Base-by-base conservation (phyloP, 2,113 vertebrate species). In the Chaetorhynchus papuensis region DNA sequence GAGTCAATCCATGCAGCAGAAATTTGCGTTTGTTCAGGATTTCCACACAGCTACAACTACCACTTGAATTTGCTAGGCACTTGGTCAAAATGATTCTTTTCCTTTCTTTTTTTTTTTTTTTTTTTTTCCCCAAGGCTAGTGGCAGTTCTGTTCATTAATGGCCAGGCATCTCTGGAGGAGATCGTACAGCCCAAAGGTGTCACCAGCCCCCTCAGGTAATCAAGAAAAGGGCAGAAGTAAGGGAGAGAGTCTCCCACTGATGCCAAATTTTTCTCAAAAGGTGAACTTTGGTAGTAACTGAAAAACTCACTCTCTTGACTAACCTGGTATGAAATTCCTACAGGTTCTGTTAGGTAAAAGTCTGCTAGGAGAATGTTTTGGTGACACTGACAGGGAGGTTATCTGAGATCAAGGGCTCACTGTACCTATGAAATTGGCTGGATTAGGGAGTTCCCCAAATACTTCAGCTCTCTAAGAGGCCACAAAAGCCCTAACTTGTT, bases 101-200 rank as follows among this genome's bases (percentile, higher is more conserved):
- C 4, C 24, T 30, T 63, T 69, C 2, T 26, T 26, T 19, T 39
- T 28, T 12, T 7, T 26, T 19, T 44, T 28, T 12, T 9, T 24
- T 37, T 11, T n/a, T 8, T 33, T 26, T 9, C 0, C 0, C 42
- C 33, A 42, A 64, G 21, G 20, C 2, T 7, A 24, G 5, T 52
- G 20, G 13, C 27, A 33, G 7, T 39, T 47, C 35, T 85, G 4
- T 53, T 56, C 54, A 18, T 41, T 54, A 33, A 35, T 69, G 33
- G 19, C 14, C n/a, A 57, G 28, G 15, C 26, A 15, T 54, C 5
- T 81, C 37, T 61, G 33, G 28, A 70, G 44, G 39, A 88, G 22
- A 63, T 22, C 17, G 6, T 37, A 10, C n/a, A 65, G 31, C 15
- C 41, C 15, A 45, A 78, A 78, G 5, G 7, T 84, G 14, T 61